A percentile compares a stretch with the other conserved stretches of the same genome.
Evolutionary conservation across 2,113 vertebrate genomes (phyloP).

Genomic region (Bothrops jararaca): DNA sequence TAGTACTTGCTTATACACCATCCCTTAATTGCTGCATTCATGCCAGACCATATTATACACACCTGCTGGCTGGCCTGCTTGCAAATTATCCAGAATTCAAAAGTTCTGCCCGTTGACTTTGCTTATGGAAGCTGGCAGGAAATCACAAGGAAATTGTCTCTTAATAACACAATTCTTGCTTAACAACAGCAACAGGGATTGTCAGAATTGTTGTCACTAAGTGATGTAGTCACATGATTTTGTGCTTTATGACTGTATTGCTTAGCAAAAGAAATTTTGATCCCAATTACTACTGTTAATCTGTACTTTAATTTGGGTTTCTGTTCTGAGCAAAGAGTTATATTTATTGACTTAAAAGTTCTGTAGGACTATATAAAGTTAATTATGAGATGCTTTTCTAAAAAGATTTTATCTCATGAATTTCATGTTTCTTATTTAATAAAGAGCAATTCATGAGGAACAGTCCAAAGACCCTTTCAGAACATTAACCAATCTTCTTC

Average conservation of each 20-base stretch:
- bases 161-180: background rate
- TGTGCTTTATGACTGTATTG: background rate
- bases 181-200: background rate
- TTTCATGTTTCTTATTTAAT: constrained; percentile 33
- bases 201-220: background rate
- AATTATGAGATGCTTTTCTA: background rate
- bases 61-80: too few species aligned
- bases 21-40: too few species aligned
- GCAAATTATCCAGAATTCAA: background rate
- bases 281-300: background rate
- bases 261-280: background rate
- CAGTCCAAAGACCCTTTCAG: constrained; percentile 48
- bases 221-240: background rate
- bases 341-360: background rate
- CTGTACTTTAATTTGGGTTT: background rate
- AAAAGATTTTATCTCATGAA: background rate
- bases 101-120: background rate
- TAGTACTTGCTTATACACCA: background rate
- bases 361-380: background rate
- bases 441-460: constrained; percentile 14
- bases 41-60: too few species aligned
- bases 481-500: constrained; percentile 50
- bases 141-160: background rate
- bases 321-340: background rate
- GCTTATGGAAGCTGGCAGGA: background rate